Evolutionary conservation across 1,140 invertebrate genomes (phyloP).

Genomic region (Drosophila bifasciata): DNA sequence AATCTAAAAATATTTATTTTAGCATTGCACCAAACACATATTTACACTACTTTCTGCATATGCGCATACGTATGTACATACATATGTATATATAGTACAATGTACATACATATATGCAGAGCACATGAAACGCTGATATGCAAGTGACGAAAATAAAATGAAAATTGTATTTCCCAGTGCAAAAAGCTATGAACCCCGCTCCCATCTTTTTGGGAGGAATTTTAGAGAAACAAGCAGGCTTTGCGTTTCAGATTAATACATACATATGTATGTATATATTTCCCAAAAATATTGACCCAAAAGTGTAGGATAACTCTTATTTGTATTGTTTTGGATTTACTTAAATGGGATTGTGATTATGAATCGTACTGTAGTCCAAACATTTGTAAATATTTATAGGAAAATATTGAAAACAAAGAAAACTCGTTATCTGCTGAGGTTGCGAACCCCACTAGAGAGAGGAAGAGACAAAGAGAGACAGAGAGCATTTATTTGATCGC

Average conservation of each 20-base stretch:
- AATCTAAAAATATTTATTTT: slow-evolving; percentile 48
- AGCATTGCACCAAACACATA: slow-evolving; percentile 41
- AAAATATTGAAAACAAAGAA: slow-evolving; percentile 57
- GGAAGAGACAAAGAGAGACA: neutral
- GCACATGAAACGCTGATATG: slow-evolving; percentile 43
- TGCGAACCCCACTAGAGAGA: slow-evolving; percentile 17
- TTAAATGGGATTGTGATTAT: neutral
- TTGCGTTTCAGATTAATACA: no score
- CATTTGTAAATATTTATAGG: slow-evolving; percentile 23
- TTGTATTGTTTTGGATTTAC: no score
- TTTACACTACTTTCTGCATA: neutral
- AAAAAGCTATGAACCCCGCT: slow-evolving; percentile 7
- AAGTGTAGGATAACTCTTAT: no score
- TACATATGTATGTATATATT: no score
- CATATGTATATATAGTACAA: no score
- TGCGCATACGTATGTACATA: slow-evolving; percentile 5
- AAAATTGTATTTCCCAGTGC: slow-evolving; percentile 11
- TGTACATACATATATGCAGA: slow-evolving; percentile 22
- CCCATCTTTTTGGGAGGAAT: slow-evolving; percentile 4
- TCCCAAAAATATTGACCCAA: no score
- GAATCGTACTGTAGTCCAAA: neutral
- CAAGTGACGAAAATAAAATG: slow-evolving; percentile 56
- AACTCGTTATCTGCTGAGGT: slow-evolving; percentile 39
- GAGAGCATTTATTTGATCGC: slow-evolving; percentile 12
- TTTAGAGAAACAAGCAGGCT: neutral